Conservation (phyloP, 2,113 vertebrate species). For the Zootoca vivipara region DNA sequence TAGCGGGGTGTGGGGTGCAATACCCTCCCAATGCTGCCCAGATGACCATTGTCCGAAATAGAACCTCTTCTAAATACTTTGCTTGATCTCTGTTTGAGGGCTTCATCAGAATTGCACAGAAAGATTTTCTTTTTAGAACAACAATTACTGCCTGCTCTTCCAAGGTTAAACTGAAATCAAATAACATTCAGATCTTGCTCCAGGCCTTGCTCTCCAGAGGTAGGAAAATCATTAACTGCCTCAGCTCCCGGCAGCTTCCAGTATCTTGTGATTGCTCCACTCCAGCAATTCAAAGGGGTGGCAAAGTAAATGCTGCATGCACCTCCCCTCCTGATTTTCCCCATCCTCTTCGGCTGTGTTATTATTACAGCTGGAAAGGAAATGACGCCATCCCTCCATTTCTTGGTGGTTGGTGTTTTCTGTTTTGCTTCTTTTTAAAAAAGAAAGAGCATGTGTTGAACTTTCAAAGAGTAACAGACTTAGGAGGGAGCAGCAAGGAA, state of each 20-base stretch:
- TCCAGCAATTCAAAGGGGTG: constrained; percentile 3
- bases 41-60: not conserved
- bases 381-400: constrained; percentile 23
- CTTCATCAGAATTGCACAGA: not conserved
- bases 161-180: constrained; percentile 40
- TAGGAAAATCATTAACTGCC: constrained; percentile 33
- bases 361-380: constrained; percentile 47
- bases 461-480: constrained; percentile 12
- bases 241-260: constrained; percentile 3
- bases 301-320: constrained; percentile 23
- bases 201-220: constrained; percentile 14
- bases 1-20: not conserved
- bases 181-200: constrained; percentile 29
- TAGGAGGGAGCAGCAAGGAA: not conserved
- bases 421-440: not conserved
- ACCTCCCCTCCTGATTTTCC: constrained; percentile 19
- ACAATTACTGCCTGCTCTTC: not conserved
- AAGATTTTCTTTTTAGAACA: not conserved
- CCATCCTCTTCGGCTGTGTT: constrained; percentile 16
- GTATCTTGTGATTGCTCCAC: not conserved
- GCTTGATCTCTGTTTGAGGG: not conserved
- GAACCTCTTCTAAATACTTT: not conserved
- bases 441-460: constrained; percentile 1
- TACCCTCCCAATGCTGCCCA: not conserved
- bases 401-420: constrained; percentile 1